These are phyloP conservation scores for Nautilus pompilius DNA, from an alignment of 1,140 invertebrate genomes.

Conservation along the genomic window DNA sequence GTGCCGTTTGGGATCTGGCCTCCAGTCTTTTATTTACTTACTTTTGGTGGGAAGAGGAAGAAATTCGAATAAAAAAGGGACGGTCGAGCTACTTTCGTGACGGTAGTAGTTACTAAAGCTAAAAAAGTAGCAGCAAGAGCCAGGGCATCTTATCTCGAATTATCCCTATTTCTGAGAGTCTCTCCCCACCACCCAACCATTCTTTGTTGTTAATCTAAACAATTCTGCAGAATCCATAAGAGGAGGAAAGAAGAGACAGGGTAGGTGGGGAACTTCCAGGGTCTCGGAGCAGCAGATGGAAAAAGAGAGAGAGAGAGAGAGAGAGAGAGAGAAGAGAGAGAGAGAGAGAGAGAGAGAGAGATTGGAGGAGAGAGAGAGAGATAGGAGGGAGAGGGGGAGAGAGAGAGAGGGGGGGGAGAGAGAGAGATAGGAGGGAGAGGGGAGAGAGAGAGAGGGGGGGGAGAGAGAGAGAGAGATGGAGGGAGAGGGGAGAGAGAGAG, in stretches of 20 bases:
- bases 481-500: neutral
- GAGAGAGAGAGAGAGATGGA: neutral
- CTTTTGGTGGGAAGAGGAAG: too few relatives aligned
- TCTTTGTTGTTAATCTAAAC: neutral
- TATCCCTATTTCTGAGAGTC: too few relatives aligned
- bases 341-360: neutral
- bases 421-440: neutral
- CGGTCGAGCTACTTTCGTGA: too few relatives aligned
- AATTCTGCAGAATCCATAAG: neutral
- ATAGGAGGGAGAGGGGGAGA: neutral
- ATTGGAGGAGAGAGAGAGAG: neutral
- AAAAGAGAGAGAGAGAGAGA: neutral
- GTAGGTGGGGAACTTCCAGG: neutral
- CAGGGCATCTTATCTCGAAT: too few relatives aligned
- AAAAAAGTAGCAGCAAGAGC: too few relatives aligned
- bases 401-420: neutral
- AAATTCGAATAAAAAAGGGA: too few relatives aligned
- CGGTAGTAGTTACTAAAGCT: too few relatives aligned
- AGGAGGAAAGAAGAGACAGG: neutral
- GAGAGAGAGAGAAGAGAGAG: neutral
- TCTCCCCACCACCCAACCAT: too few relatives aligned
- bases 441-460: neutral
- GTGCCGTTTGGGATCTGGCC: too few relatives aligned
- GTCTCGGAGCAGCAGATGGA: slow-evolving; percentile 7
- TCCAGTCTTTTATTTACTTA: too few relatives aligned